A percentile compares a stretch with the other conserved stretches of the same genome.
phyloP scores from a whole-genome alignment of 35 echinoderm and acorn worm genomes.

The Anneissia japonica region DNA sequence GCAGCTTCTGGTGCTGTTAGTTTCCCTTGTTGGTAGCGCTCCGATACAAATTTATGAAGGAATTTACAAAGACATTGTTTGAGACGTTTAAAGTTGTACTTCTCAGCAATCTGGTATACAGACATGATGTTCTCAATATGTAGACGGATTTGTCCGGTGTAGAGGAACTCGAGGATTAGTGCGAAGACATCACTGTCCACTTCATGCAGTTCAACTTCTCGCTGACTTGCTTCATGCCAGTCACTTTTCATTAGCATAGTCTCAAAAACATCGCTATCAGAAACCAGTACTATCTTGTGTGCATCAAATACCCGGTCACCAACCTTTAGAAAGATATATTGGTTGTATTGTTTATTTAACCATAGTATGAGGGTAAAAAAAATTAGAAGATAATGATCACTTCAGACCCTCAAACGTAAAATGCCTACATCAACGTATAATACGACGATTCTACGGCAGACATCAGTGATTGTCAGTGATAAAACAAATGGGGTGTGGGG shows the following conservation, averaged over 20 bases:
- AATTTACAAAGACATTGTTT: not conserved
- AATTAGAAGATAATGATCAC: too few species aligned
- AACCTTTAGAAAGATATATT: not conserved
- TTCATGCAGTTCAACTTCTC: not conserved
- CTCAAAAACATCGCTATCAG: not conserved
- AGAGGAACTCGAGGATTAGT: not conserved
- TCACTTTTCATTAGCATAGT: not conserved
- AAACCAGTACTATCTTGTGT: not conserved
- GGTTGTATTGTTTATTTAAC: not conserved
- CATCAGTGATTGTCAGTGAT: too few species aligned
- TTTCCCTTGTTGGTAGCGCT: not conserved
- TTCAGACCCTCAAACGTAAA: too few species aligned
- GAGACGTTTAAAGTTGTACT: not conserved
- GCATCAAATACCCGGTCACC: not conserved
- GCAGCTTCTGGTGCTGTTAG: not conserved
- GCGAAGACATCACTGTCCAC: not conserved
- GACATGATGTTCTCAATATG: not conserved
- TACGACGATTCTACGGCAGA: too few species aligned
- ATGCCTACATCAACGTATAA: too few species aligned
- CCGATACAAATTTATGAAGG: not conserved
- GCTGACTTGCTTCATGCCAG: not conserved
- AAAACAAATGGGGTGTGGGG: too few species aligned
- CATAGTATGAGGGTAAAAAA: too few species aligned
- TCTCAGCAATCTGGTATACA: not conserved
- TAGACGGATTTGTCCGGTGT: not conserved